Conservation (phyloP, 2,888 invertebrate genomes). For the Cataglyphis cursor region DNA sequence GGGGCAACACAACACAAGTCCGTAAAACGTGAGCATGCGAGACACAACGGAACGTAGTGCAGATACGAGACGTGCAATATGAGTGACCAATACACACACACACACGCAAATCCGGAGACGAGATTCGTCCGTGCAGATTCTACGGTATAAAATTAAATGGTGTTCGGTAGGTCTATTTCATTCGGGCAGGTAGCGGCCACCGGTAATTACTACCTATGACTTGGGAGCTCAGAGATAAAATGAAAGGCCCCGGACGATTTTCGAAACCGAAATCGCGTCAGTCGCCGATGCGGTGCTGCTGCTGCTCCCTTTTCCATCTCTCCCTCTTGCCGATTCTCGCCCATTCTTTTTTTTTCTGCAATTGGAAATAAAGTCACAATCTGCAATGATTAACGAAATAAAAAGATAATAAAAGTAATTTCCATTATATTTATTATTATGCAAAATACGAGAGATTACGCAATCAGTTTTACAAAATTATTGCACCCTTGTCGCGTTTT, state of each 20-base stretch:
- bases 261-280: constrained; percentile 78
- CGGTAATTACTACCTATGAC: constrained; percentile 86
- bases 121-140: constrained; percentile 73
- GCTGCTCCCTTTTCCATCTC: constrained; percentile 6
- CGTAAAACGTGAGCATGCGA: constrained; percentile 56
- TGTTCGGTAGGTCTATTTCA: constrained; percentile 85
- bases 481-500: neutral
- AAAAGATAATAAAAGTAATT: constrained; percentile 34
- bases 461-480: constrained; percentile 25
- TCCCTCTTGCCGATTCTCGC: constrained; percentile 2
- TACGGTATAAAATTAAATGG: constrained; percentile 86
- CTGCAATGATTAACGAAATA: constrained; percentile 21
- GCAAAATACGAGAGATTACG: neutral
- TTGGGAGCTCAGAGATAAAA: constrained; percentile 81
- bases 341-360: constrained; percentile 44
- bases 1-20: constrained; percentile 33
- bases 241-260: constrained; percentile 78
- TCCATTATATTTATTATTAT: constrained; percentile 29
- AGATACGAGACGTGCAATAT: constrained; percentile 47
- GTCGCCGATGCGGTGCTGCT: constrained; percentile 52
- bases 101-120: constrained; percentile 18
- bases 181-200: constrained; percentile 87
- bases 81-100: constrained; percentile 22
- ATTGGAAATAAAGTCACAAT: constrained; percentile 50
- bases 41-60: constrained; percentile 7